Base-by-base conservation (phyloP, 2,113 vertebrate species). In the Micronycteris hirsuta region DNA sequence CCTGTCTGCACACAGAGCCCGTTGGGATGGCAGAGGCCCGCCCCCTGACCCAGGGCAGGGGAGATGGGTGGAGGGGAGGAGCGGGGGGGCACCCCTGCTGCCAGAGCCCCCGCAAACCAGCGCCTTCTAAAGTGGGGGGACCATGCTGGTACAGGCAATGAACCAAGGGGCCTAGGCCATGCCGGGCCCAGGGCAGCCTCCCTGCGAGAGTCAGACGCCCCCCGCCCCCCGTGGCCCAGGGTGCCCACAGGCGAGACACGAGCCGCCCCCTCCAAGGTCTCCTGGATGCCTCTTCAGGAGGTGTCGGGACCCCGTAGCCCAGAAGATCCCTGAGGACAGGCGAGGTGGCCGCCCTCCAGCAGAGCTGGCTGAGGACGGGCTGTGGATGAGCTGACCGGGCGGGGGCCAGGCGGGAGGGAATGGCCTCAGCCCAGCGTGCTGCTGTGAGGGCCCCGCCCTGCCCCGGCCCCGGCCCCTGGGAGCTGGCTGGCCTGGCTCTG, bases 11-110 rank as follows among this genome's bases (percentile, higher is more conserved):
- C 47, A 63, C 3, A 0, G 36, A 61, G 58, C 56, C 11, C 7
- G 0, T 3, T 5, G 47, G 54, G 45, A 13, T 61, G 38, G 1
- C 33, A 0, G 0, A 11, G 9, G 61, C 38, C 61, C 0, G 1
- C 2, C 16, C 41, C 26, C 20, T 6, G 1, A 7, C 58, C 31
- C 36, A 56, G 45, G 85, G 17, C 19, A 20, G 56, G 45, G n/a
- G 14, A 20, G 38, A 0, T 58, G 47, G 19, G 12, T 3, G 5
- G 1, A 5, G 6, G 36, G 65, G 28, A 36, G 33, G 49, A 16
- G 47, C 0, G 73, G 58, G 47, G 41, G 28, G 61, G 1, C 5
- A 3, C 4, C 31, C 68, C 7, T 0, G 5, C 52, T 61, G 78
- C 67, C 38, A 16, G 15, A 0, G 9, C 4, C 19, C 20, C 10